Evolutionary conservation across 2,113 vertebrate species (phyloP).

Genomic region (Salvelinus sp.): DNA sequence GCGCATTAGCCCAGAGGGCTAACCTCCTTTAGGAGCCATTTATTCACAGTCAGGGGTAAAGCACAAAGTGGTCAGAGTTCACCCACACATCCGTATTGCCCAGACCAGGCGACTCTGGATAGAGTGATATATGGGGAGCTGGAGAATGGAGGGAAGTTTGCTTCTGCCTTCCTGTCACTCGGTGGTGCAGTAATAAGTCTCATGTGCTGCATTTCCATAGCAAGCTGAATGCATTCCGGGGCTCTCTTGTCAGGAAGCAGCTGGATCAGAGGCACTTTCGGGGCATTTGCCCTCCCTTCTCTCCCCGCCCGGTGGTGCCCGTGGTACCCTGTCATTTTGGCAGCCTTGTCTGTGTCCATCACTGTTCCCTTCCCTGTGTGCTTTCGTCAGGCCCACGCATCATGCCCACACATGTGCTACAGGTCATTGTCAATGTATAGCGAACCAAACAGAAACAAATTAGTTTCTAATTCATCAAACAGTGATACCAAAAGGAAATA

Average conservation of each 20-base stretch:
- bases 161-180: neutral
- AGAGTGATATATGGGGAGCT: neutral
- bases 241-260: slow-evolving; percentile 36
- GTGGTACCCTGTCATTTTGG: slow-evolving; percentile 22
- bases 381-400: slow-evolving; percentile 42
- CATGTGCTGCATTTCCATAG: slow-evolving; percentile 26
- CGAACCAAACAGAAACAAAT: too few species aligned
- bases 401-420: slow-evolving; percentile 9
- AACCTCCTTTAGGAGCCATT: slow-evolving; percentile 56
- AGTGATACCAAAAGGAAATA: too few species aligned
- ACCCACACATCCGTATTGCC: slow-evolving; percentile 53
- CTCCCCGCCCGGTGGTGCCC: neutral
- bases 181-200: slow-evolving; percentile 5
- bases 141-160: neutral
- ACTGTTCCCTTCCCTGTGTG: slow-evolving; percentile 28
- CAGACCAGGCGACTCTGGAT: slow-evolving; percentile 36
- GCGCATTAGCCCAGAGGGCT: slow-evolving; percentile 55
- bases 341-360: slow-evolving; percentile 22
- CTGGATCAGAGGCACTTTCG: slow-evolving; percentile 28
- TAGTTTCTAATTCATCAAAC: too few species aligned
- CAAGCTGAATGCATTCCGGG: slow-evolving; percentile 15
- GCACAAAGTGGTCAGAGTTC: slow-evolving; percentile 51
- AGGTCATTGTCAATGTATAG: too few species aligned
- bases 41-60: slow-evolving; percentile 63
- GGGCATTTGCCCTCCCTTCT: neutral